Percentiles rank a stretch among this genome's conserved stretches.
Conservation (phyloP, 2,797 vertebrate species). For the Mareca penelope region DNA sequence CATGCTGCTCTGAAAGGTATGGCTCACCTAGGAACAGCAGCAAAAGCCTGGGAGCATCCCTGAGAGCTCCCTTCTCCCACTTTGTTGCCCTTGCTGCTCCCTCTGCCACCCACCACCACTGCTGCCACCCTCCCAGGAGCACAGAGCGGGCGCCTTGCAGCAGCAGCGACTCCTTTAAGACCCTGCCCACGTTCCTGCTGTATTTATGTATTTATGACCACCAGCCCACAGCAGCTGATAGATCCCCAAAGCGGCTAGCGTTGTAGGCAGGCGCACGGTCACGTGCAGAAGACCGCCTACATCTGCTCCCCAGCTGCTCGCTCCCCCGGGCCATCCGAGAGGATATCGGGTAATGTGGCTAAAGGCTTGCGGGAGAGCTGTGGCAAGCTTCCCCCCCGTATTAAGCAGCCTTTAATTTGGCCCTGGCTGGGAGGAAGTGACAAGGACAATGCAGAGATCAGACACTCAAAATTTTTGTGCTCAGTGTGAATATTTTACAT, state of each 20-base stretch:
- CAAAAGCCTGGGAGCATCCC: not conserved
- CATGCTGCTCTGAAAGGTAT: not conserved
- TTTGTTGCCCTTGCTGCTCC: not conserved
- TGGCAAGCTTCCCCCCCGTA: not conserved
- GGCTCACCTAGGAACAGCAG: not conserved
- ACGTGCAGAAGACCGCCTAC: conserved; percentile 16
- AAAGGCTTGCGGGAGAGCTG: conserved; percentile 22
- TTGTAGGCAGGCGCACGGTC: not conserved
- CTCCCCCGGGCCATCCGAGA: not conserved
- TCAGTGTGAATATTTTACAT: conserved; percentile 45
- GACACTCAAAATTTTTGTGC: conserved; percentile 11
- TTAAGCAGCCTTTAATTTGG: conserved; percentile 49
- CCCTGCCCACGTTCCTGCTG: not conserved
- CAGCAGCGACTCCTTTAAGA: not conserved
- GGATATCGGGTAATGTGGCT: conserved; percentile 7
- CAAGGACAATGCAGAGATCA: conserved; percentile 57
- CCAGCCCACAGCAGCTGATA: conserved; percentile 39
- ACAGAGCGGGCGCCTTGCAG: not conserved
- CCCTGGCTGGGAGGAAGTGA: conserved; percentile 57
- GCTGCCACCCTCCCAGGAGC: not conserved
- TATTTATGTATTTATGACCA: not conserved
- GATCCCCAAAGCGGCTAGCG: not conserved
- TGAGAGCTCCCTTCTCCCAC: not conserved
- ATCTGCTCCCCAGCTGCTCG: conserved; percentile 76
- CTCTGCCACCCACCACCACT: not conserved